Evolutionary conservation across 2,888 invertebrate species (phyloP).

Genomic region (Oasisia sp.): DNA sequence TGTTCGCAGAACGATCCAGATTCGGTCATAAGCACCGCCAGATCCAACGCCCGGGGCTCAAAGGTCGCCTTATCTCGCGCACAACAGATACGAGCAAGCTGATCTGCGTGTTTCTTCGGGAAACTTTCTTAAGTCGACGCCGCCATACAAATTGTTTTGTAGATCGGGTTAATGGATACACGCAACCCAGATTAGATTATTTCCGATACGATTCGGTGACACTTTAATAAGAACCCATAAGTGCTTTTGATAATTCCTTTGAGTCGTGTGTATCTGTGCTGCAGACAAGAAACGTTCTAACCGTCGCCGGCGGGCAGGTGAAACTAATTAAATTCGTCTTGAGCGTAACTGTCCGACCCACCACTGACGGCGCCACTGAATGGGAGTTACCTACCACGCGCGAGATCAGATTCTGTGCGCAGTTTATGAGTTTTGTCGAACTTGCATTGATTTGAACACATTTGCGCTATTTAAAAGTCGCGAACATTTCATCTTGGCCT

Average conservation of each 20-base stretch:
- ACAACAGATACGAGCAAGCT: constrained; percentile 17
- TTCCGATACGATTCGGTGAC: background rate
- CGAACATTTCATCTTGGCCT: background rate
- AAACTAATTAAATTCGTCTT: background rate
- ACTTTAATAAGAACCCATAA: constrained; percentile 9
- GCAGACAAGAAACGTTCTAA: background rate
- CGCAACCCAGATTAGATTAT: background rate
- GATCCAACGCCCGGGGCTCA: background rate
- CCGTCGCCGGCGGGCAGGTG: background rate
- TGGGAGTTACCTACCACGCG: background rate
- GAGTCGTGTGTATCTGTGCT: background rate
- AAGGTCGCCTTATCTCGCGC: background rate
- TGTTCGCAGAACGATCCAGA: background rate
- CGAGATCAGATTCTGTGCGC: background rate
- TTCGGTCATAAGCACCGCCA: background rate
- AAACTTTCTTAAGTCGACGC: background rate
- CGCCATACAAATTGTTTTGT: constrained; percentile 17
- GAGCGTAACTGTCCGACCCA: background rate
- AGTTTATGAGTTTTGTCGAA: background rate
- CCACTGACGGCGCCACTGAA: background rate
- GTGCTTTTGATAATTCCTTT: background rate
- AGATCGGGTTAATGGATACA: background rate
- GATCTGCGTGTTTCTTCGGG: background rate
- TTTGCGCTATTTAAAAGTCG: background rate
- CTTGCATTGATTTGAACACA: background rate